Evolutionary conservation across 2,888 invertebrate species (phyloP), one percentile per base, ranked within the genome.

Genomic region (Melipona bicolor): DNA sequence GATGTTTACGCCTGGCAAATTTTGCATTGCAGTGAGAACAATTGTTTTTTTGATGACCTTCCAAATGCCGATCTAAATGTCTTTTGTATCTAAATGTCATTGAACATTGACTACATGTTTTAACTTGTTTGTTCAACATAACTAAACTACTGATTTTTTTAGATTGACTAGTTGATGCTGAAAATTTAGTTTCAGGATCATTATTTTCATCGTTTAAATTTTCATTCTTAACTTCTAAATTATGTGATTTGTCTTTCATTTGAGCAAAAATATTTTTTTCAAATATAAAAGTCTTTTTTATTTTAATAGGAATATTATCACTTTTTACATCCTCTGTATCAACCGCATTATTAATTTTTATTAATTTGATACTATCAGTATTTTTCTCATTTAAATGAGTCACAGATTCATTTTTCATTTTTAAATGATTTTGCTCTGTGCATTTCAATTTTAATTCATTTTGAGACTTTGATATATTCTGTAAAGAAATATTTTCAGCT

Each of bases 1-100:
- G 85, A 71, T 94, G 92, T 76, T 92, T 92, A 36, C 93, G 89
- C 32, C 92, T 84, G 0, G 94, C 93, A 77, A 94, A 92, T 73
- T 93, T 93, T 50, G 92, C 92, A 76, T 90, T 92, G 79, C 94
- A 94, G 73, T 92, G 91, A 5, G 91, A 89, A 68, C 94, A 94
- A 79, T 94, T 93, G 79, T 94, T 94, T 61, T 93, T 90, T 62
- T 92, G 91, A 79, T 94, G 94, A 3, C 94, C 94, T 82, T 93
- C 92, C 79, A 93, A 79, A 75, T 94, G 94, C 32, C 92, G 87
- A 64, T 93, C 92, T 70, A 93, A 91, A 67, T 93, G 93, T 59
- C 93, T 90, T 85, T 93, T 93, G 62, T 93, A 92, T 50, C 88
- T 88, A 52, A 94, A 94, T 67, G 91, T 92, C 94, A 92, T 92